Evolutionary conservation across 92 coral and sea anemone species (phyloP).

Genomic region (Zoanthus sociatus): DNA sequence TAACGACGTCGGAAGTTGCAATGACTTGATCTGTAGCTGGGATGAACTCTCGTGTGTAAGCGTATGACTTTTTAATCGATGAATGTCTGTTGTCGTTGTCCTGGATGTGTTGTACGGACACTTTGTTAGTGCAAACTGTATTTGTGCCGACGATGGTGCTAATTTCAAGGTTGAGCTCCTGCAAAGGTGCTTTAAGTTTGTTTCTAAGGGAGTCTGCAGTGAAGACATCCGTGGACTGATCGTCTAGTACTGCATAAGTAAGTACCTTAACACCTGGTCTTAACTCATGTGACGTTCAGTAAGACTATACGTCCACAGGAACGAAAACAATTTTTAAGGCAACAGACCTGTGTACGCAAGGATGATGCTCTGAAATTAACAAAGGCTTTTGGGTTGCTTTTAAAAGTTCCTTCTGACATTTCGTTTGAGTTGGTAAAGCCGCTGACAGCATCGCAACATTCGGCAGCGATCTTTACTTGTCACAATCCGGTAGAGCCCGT

Average conservation of each 20-base stretch:
- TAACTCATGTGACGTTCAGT: constrained; percentile 62
- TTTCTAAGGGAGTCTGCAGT: constrained; percentile 54
- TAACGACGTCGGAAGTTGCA: constrained; percentile 45
- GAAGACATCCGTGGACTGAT: constrained; percentile 79
- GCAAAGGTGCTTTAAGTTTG: neutral
- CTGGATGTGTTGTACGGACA: constrained; percentile 53
- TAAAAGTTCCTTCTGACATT: no score
- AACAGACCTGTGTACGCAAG: constrained; percentile 75
- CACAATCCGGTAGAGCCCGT: no score
- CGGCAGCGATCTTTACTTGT: no score
- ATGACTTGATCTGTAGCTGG: constrained; percentile 67
- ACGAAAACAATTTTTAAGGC: constrained; percentile 57
- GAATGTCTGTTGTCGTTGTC: constrained; percentile 49
- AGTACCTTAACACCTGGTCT: constrained; percentile 46
- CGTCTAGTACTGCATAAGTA: constrained; percentile 69
- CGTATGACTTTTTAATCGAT: constrained; percentile 45
- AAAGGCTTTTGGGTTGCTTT: no score
- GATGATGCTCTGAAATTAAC: constrained; percentile 26
- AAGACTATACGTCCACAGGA: constrained; percentile 74
- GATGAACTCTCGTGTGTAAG: constrained; percentile 52
- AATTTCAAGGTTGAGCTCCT: neutral
- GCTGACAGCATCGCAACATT: no score
- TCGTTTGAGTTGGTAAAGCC: no score
- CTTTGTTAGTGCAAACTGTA: constrained; percentile 27
- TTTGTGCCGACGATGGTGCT: constrained; percentile 37